A percentile compares a stretch with the other conserved stretches of the same genome.
Evolutionary conservation across 2,113 vertebrate genomes (phyloP).

Genomic region (Prionailurus bengalensis): DNA sequence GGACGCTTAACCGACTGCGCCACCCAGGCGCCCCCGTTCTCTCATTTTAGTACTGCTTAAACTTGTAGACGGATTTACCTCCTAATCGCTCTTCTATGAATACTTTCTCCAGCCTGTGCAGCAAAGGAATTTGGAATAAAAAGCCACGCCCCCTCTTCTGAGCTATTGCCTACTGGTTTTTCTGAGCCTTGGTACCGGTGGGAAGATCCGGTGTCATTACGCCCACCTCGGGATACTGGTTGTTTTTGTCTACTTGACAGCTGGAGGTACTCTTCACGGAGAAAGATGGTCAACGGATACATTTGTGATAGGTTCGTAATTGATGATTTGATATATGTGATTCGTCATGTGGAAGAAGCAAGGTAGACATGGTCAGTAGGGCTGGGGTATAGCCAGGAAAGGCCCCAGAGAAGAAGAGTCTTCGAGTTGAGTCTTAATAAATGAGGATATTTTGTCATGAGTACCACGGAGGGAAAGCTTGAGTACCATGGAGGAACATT

Average conservation of each 20-base stretch:
- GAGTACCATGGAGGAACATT: not conserved
- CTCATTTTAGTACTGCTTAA: not conserved
- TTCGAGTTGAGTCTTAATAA: not conserved
- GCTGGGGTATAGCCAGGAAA: not conserved
- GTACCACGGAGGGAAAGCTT: not conserved
- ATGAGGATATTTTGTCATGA: not conserved
- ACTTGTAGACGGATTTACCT: slow-evolving; percentile 19
- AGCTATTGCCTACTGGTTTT: not conserved
- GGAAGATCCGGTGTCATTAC: not conserved
- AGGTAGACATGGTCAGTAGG: not conserved
- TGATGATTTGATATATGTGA: not conserved
- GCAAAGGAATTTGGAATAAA: not conserved
- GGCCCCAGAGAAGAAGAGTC: not conserved
- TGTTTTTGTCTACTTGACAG: not conserved
- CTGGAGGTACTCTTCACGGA: not conserved
- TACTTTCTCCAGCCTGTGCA: not conserved
- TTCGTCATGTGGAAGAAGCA: not conserved
- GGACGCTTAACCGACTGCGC: too few relatives aligned
- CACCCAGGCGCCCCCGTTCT: too few relatives aligned
- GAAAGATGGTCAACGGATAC: not conserved
- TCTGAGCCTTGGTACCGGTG: not conserved
- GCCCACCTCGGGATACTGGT: not conserved
- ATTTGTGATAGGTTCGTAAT: not conserved
- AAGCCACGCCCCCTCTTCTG: not conserved
- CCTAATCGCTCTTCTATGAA: slow-evolving; percentile 20